A percentile compares a stretch with the other conserved stretches of the same genome.
Evolutionary conservation across 1,140 invertebrate species (phyloP).

Genomic region (Metaphire vulgaris): DNA sequence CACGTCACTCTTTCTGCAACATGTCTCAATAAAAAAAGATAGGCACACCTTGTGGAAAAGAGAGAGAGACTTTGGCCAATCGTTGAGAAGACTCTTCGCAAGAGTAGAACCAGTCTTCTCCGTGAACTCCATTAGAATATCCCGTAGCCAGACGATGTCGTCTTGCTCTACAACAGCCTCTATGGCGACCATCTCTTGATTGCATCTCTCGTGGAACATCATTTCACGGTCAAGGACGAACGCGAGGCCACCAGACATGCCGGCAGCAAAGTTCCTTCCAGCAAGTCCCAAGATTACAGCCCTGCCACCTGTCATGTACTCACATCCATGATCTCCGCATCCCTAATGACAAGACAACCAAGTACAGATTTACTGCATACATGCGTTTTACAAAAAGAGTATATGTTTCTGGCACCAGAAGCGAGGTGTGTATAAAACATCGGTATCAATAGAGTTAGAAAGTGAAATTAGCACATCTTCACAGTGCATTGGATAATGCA

Average conservation of each 20-base stretch:
- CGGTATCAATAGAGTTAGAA: too few species aligned
- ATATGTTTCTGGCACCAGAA: too few species aligned
- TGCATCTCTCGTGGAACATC: conserved; percentile 66
- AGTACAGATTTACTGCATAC: too few species aligned
- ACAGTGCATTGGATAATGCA: too few species aligned
- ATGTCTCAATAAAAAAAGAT: too few species aligned
- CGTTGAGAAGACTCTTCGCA: conserved; percentile 68
- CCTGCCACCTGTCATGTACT: conserved; percentile 97
- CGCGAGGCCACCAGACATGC: conserved; percentile 95
- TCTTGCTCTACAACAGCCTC: conserved; percentile 69
- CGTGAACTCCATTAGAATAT: conserved; percentile 76
- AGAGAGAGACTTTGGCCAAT: conserved; percentile 71
- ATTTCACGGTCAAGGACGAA: conserved; percentile 74
- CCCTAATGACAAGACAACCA: too few species aligned
- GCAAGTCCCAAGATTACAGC: conserved; percentile 87
- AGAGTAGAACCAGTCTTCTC: conserved; percentile 82
- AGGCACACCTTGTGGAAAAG: conserved; percentile 76
- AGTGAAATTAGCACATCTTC: too few species aligned
- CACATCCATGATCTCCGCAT: conserved; percentile 97
- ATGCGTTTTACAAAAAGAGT: too few species aligned
- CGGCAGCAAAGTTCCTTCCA: conserved; percentile 95
- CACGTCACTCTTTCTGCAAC: too few species aligned
- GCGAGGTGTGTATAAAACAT: too few species aligned
- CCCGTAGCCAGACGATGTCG: conserved; percentile 72
- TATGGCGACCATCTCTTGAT: conserved; percentile 82